Percentiles rank a stretch among this genome's conserved stretches.
phyloP scores from a whole-genome alignment of 2,797 vertebrate genomes.

The Perodicticus potto region DNA sequence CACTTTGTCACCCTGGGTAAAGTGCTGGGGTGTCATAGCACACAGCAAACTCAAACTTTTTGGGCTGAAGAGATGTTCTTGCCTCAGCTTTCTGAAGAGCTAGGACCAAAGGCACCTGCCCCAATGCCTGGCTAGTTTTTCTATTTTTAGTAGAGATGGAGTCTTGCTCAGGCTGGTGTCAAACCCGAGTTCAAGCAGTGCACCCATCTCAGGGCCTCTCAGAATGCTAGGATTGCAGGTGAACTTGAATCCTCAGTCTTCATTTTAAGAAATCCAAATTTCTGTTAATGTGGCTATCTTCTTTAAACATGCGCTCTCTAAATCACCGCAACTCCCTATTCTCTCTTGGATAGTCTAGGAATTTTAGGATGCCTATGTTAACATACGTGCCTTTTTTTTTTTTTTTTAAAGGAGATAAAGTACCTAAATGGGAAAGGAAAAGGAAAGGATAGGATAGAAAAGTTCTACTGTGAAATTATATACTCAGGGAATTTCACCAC shows the following conservation, averaged over 20 bases:
- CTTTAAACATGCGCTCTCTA: background rate
- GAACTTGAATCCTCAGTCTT: background rate
- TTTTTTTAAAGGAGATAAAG: background rate
- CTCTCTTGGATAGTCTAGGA: background rate
- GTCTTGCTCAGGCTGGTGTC: too few species aligned
- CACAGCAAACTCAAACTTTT: too few species aligned
- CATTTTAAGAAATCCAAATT: conserved; percentile 31
- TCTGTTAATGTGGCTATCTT: conserved; percentile 17
- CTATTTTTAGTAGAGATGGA: too few species aligned
- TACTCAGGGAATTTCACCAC: background rate
- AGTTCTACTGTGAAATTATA: conserved; percentile 36
- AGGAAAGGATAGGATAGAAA: background rate
- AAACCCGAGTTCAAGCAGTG: too few species aligned
- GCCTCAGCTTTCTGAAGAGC: too few species aligned
- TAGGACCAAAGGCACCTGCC: too few species aligned
- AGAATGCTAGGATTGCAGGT: too few species aligned
- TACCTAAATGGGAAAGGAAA: background rate
- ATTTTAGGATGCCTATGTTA: conserved; percentile 29
- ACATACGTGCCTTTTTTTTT: background rate
- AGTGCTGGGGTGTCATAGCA: too few species aligned
- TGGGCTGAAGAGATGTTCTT: too few species aligned
- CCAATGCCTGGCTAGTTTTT: too few species aligned
- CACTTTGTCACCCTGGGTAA: too few species aligned
- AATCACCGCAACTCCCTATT: background rate
- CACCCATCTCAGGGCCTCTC: too few species aligned